phyloP scores from a whole-genome alignment of 2,888 invertebrate species.

The Temnothorax rugatulus region DNA sequence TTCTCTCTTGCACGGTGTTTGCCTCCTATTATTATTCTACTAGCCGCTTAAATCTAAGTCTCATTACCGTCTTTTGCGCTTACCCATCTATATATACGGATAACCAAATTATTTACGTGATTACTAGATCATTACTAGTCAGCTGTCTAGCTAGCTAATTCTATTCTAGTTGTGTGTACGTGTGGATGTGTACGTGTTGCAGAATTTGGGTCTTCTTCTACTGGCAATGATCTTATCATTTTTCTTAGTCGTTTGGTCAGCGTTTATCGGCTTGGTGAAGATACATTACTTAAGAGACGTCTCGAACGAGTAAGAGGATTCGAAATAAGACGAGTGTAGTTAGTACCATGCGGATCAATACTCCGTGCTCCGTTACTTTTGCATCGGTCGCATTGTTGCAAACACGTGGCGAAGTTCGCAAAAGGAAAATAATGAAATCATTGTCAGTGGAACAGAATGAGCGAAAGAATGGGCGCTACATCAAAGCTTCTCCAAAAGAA shows the following conservation, averaged over 20 bases:
- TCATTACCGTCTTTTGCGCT: constrained; percentile 71
- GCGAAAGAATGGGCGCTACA: constrained; percentile 62
- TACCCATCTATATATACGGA: constrained; percentile 69
- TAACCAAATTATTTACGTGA: constrained; percentile 72
- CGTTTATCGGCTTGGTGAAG: not conserved
- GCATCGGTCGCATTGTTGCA: not conserved
- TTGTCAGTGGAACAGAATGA: constrained; percentile 60
- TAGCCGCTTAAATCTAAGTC: constrained; percentile 58
- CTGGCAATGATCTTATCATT: constrained; percentile 62
- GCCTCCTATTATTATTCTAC: constrained; percentile 60
- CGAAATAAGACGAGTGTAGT: constrained; percentile 17
- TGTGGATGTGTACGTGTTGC: constrained; percentile 46
- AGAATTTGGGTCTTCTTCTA: constrained; percentile 61
- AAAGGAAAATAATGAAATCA: constrained; percentile 63
- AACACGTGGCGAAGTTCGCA: not conserved
- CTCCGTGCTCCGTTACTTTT: not conserved
- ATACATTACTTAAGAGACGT: not conserved
- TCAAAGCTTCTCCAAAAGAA: constrained; percentile 61
- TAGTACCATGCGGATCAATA: constrained; percentile 52
- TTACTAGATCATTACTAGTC: constrained; percentile 71
- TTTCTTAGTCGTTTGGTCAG: constrained; percentile 42
- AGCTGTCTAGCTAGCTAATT: constrained; percentile 74
- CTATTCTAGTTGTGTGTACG: constrained; percentile 62
- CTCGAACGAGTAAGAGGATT: not conserved
- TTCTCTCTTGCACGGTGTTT: constrained; percentile 58